Conservation (phyloP, 2,888 invertebrate species). For the Andrena dorsata region DNA sequence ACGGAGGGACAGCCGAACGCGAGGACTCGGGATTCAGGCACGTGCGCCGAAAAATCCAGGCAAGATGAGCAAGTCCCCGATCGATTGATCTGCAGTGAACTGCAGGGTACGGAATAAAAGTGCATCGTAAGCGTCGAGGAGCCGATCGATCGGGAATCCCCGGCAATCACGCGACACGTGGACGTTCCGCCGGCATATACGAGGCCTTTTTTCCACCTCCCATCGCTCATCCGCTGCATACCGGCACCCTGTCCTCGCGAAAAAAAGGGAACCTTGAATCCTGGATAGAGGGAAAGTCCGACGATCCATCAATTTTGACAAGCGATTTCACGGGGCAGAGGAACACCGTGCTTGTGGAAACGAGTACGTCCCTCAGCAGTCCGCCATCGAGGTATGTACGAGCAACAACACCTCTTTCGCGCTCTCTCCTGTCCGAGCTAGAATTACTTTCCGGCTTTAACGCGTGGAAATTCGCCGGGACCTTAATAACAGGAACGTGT, state of each 20-base stretch:
- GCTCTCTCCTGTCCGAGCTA: neutral
- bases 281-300: neutral
- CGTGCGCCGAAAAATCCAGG: neutral
- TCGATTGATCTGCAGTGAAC: constrained; percentile 60
- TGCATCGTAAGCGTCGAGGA: constrained; percentile 60
- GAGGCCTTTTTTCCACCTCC: constrained; percentile 2
- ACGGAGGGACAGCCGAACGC: neutral
- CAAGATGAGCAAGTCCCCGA: constrained; percentile 38
- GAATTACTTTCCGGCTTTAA: neutral
- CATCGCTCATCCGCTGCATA: neutral
- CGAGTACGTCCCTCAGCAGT: constrained; percentile 11
- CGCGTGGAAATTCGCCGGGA: no score
- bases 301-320: constrained; percentile 54
- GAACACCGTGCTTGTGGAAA: neutral
- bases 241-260: neutral
- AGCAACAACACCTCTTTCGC: constrained; percentile 1
- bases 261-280: constrained; percentile 43
- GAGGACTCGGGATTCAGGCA: neutral
- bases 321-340: constrained; percentile 29
- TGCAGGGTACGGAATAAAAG: constrained; percentile 60
- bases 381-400: constrained; percentile 23
- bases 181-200: constrained; percentile 34
- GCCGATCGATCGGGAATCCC: constrained; percentile 74
- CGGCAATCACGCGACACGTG: constrained; percentile 75
- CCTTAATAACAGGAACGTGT: no score